Conservation (phyloP, 1,140 invertebrate species). For the Aphelinus certus region DNA sequence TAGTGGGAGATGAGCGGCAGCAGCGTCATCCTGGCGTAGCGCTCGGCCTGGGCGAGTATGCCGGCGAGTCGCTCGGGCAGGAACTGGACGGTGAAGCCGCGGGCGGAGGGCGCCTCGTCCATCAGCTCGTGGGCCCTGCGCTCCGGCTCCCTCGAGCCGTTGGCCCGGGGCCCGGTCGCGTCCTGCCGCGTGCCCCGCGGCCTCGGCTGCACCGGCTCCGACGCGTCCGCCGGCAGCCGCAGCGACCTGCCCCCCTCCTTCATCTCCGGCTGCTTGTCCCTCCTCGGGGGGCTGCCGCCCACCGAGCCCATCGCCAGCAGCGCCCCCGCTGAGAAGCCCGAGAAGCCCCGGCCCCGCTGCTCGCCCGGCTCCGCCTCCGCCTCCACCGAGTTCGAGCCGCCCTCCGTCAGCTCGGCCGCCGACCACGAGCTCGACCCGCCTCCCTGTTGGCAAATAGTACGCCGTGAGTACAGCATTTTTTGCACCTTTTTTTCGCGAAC, state of each 20-base stretch:
- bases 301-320: too few relatives aligned
- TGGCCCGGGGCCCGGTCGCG: background rate
- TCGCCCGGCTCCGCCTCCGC: slow-evolving; percentile 42
- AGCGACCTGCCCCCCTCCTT: slow-evolving; percentile 65
- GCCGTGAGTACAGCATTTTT: too few relatives aligned
- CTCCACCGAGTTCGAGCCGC: slow-evolving; percentile 58
- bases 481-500: too few relatives aligned
- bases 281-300: too few relatives aligned
- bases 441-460: too few relatives aligned
- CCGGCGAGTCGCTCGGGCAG: slow-evolving; percentile 79
- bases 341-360: slow-evolving; percentile 32
- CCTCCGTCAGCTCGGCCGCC: slow-evolving; percentile 53
- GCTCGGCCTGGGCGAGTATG: slow-evolving; percentile 81
- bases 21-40: slow-evolving; percentile 79
- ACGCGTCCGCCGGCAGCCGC: slow-evolving; percentile 70
- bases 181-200: slow-evolving; percentile 66
- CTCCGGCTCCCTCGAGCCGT: slow-evolving; percentile 23
- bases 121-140: slow-evolving; percentile 50
- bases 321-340: background rate
- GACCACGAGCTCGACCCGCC: slow-evolving; percentile 53
- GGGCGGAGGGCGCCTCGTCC: slow-evolving; percentile 51
- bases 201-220: slow-evolving; percentile 75
- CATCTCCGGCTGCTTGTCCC: slow-evolving; percentile 38
- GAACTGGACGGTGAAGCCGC: slow-evolving; percentile 78
- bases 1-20: slow-evolving; percentile 79